Evolutionary conservation across 2,888 invertebrate species (phyloP), one percentile per base, ranked within the genome.

Genomic region (Lasioglossum figueresi): DNA sequence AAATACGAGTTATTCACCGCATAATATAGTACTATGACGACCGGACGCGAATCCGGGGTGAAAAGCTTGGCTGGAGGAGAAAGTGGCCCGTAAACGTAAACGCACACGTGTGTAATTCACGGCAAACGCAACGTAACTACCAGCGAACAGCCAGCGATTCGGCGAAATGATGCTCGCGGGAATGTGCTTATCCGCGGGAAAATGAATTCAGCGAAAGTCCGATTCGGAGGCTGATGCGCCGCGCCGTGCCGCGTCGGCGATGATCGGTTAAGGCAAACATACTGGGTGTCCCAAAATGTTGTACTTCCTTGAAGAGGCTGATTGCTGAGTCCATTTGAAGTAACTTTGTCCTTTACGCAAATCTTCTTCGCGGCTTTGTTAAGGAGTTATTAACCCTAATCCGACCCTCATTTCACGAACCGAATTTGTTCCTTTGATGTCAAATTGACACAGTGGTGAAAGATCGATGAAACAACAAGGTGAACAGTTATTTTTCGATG

Each of bases 161-260:
- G 72, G 59, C 34, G 74, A 66, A 52, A 76, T 48, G 48, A 80
- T 45, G 70, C 4, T 75, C 59, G 16, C 56, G 19, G 40, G 37
- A 76, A 63, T 59, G 56, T 59, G 71, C 34, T 40, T 56, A 56
- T n/a, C 70, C 71, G 27, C 45, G 77, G 45, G 76, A 75, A 79
- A 63, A 40, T 71, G 68, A 40, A 63, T 86, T 72, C 70, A 82
- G 82, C 52, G 86, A 79, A 72, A 79, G 86, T 70, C 59, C 52
- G 56, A 68, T 80, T 75, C 34, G 56, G 71, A 48, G 59, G 43
- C 31, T 56, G 16, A 23, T 5, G 63, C 48, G 76, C 4, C 48
- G 45, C 48, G 76, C 6, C 48, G 16, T 12, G 40, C 10, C 40
- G 40, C n/a, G n/a, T n/a, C n/a, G n/a, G 40, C 40, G 10, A 40